Base-by-base conservation (phyloP, 2,797 vertebrate genomes). In the Simalia tracyae region DNA sequence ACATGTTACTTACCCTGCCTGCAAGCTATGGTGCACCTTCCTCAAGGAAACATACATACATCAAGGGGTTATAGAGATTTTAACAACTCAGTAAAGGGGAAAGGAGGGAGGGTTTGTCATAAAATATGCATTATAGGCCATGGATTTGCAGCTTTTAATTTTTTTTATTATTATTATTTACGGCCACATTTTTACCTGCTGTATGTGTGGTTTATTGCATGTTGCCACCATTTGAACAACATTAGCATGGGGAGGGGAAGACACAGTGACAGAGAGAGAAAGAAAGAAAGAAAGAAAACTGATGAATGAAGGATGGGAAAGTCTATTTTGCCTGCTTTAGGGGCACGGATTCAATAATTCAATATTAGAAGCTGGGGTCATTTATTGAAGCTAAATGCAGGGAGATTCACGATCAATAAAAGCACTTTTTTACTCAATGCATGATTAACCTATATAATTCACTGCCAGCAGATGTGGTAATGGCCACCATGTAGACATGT, bases 1-100 rank as follows among this genome's bases (percentile, higher is more conserved):
- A 97, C 96, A 97, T 94, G 95, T 95, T 87, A 95, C 96, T 97
- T 96, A 96, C 96, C 97, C 94, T 96, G 94, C 97, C 97, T 97
- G 96, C 96, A 93, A 97, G 97, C 97, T 96, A 97, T 92, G 92
- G 93, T 96, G 92, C 96, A 97, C 96, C 97, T 97, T 97, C 96
- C 96, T 97, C 96, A 97, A 97, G 97, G 97, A 97, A 97, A 97
- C 88, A 92, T 91, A 96, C 97, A 97, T 97, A 97, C 96, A 97
- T 98, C 97, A 98, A 96, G 94, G 95, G 86, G 95, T 97, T 97
- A 97, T 97, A 96, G 97, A 97, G 97, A 97, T 97, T 97, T 98
- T 96, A 96, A 97, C 95, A 97, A 96, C 95, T 95, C 93, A 94
- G 95, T 96, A 96, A 97, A 94, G 92, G 68, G 93, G 86, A 76